phyloP scores from a whole-genome alignment of 2,888 invertebrate genomes.

The Leistus spinibarbis region DNA sequence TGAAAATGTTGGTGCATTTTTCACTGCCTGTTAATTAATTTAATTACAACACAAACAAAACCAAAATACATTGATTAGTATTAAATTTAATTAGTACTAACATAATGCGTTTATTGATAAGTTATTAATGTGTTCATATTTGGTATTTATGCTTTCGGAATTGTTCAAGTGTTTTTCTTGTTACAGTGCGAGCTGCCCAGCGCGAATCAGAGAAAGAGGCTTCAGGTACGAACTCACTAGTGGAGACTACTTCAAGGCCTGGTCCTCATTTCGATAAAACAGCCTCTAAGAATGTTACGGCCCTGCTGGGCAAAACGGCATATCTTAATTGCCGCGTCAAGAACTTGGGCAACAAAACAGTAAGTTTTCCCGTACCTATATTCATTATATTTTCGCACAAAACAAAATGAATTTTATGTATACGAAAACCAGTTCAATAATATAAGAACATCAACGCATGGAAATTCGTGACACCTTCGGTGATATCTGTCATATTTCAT shows the following conservation, averaged over 20 bases:
- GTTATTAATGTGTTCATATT: neutral
- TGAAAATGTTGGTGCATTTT: no score
- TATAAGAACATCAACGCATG: neutral
- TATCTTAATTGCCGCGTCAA: slow-evolving; percentile 89
- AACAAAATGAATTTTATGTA: no score
- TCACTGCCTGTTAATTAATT: no score
- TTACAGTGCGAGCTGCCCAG: slow-evolving; percentile 24
- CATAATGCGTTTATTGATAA: neutral
- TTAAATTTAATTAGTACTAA: no score
- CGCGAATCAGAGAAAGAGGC: slow-evolving; percentile 30
- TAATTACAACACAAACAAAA: no score
- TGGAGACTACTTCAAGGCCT: slow-evolving; percentile 50
- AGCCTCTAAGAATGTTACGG: slow-evolving; percentile 68
- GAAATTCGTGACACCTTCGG: neutral
- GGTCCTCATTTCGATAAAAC: slow-evolving; percentile 57
- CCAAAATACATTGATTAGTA: no score
- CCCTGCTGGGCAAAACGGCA: slow-evolving; percentile 86
- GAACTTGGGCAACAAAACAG: slow-evolving; percentile 90
- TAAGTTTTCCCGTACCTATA: slow-evolving; percentile 63
- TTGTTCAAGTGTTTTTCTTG: neutral
- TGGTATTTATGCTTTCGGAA: neutral
- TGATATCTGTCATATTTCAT: neutral
- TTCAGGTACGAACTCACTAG: slow-evolving; percentile 21
- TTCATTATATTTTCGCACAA: no score
- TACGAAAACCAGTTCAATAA: no score